Percentiles rank a stretch among this genome's conserved stretches.
Evolutionary conservation across 2,797 vertebrate genomes (phyloP).

Genomic region (Potorous gilbertii): DNA sequence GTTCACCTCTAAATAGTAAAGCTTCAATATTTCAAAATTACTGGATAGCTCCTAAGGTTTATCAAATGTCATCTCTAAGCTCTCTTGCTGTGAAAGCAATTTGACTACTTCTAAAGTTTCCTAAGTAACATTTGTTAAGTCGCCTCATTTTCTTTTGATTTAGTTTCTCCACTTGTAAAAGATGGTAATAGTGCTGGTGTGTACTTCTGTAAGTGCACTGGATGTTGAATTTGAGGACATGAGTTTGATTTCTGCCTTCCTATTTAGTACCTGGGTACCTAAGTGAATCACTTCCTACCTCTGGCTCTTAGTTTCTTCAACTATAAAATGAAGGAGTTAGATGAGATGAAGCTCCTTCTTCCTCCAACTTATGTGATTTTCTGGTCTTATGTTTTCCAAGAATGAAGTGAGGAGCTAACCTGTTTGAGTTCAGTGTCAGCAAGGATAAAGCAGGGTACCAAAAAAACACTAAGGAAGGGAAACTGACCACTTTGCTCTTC

Average conservation of each 20-base stretch:
- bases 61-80: constrained; percentile 55
- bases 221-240: background rate
- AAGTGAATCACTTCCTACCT: background rate
- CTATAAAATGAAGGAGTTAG: background rate
- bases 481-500: background rate
- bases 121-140: background rate
- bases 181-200: background rate
- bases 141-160: constrained; percentile 30
- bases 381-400: background rate
- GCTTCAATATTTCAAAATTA: background rate
- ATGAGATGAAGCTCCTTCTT: background rate
- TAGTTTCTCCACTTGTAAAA: constrained; percentile 29
- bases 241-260: background rate
- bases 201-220: background rate
- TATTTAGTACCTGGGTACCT: background rate
- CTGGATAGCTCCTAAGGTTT: constrained; percentile 71
- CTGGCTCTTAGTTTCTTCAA: background rate
- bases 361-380: background rate
- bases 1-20: constrained; percentile 60
- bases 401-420: background rate
- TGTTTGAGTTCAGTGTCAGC: background rate
- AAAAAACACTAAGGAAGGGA: background rate
- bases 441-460: background rate
- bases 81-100: constrained; percentile 61
- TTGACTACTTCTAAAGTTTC: constrained; percentile 55